Percentiles rank a stretch among this genome's conserved stretches.
Conservation (phyloP, 37 sponge, comb jelly and placozoan species). For the Lycopodina hypogea region DNA sequence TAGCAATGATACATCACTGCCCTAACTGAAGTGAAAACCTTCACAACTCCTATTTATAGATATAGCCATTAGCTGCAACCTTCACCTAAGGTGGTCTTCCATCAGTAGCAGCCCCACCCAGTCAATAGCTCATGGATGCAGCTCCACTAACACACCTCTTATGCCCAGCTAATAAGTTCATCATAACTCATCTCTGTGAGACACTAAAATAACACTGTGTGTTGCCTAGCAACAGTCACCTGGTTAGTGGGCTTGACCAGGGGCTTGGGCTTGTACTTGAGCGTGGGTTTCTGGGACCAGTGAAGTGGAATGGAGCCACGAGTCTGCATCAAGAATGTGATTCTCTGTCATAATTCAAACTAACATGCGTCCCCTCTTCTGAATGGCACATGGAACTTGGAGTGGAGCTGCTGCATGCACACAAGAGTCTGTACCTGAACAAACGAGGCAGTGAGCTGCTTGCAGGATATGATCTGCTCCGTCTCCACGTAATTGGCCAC, state of each 20-base stretch:
- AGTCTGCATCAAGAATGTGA: constrained; percentile 49
- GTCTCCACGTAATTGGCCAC: constrained; percentile 97
- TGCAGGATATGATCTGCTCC: constrained; percentile 79
- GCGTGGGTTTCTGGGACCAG: constrained; percentile 90
- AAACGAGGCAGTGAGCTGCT: constrained; percentile 60
- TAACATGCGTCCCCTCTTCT: background rate
- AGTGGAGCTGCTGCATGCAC: background rate
- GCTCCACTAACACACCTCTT: too few species aligned
- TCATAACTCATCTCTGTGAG: too few species aligned
- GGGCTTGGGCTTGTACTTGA: constrained; percentile 90
- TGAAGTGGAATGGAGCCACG: constrained; percentile 93
- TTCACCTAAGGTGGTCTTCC: too few species aligned
- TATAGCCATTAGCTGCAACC: too few species aligned
- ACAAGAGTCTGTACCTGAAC: constrained; percentile 84
- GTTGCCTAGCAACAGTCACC: too few species aligned
- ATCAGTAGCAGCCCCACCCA: too few species aligned
- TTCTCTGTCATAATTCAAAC: background rate
- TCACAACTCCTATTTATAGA: too few species aligned
- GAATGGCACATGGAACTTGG: background rate
- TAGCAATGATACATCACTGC: too few species aligned
- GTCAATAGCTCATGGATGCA: too few species aligned
- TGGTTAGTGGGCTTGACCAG: constrained; percentile 40
- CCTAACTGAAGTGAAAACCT: too few species aligned
- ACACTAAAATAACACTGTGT: too few species aligned
- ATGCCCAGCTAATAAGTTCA: too few species aligned